phyloP scores from a whole-genome alignment of 2,113 vertebrate genomes.

The Siniperca knerii region DNA sequence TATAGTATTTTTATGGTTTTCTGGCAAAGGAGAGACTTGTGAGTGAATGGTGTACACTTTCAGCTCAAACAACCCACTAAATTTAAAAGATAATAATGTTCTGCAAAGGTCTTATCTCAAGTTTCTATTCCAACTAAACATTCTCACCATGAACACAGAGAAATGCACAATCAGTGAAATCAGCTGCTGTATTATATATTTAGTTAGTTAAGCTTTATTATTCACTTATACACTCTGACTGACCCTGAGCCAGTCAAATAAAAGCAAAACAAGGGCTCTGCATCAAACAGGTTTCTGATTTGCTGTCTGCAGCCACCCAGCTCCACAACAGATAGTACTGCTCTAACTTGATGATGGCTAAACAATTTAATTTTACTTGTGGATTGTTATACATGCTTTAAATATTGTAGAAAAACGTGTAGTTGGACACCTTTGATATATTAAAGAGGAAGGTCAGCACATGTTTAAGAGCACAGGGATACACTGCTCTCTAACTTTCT shows the following conservation, averaged over 20 bases:
- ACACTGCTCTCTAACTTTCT: constrained; percentile 12
- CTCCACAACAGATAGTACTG: not conserved
- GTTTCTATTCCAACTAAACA: no score
- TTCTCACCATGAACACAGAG: no score
- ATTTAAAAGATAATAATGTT: no score
- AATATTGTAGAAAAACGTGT: not conserved
- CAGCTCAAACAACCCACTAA: no score
- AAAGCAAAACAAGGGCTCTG: not conserved
- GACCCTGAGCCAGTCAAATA: not conserved
- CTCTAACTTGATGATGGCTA: not conserved
- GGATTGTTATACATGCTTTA: no score
- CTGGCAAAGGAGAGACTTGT: no score
- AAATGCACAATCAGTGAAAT: no score
- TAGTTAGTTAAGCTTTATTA: no score
- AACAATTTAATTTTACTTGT: not conserved
- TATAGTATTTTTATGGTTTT: no score
- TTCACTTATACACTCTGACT: not conserved
- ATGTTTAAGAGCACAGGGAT: constrained; percentile 10
- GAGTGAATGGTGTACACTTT: no score
- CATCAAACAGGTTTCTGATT: not conserved
- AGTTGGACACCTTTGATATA: not conserved
- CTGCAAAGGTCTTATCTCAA: no score
- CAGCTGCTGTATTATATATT: no score
- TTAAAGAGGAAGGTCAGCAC: not conserved
- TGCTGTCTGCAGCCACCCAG: not conserved